A percentile compares a stretch with the other conserved stretches of the same genome.
Evolutionary conservation across 2,888 invertebrate species (phyloP).

Genomic region (Apeira syringaria): DNA sequence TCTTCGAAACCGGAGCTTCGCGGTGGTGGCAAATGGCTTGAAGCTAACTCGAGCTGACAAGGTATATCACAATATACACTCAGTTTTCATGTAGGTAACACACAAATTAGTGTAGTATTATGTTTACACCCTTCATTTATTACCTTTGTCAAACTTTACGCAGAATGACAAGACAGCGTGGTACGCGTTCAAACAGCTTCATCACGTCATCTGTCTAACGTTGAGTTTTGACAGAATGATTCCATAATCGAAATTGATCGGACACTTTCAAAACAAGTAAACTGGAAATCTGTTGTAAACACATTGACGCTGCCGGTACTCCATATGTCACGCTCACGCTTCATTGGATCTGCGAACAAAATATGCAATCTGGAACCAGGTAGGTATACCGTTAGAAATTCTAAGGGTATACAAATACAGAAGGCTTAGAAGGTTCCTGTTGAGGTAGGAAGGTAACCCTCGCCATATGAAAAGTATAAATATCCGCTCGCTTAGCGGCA

Average conservation of each 20-base stretch:
- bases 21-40: conserved; percentile 42
- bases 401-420: no score
- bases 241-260: conserved; percentile 59
- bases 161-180: conserved; percentile 54
- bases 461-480: no score
- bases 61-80: conserved; percentile 78
- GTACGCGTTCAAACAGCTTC: conserved; percentile 37
- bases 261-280: conserved; percentile 57
- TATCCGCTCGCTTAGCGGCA: no score
- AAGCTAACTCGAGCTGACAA: conserved; percentile 63
- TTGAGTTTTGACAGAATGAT: conserved; percentile 32
- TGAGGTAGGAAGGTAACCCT: no score
- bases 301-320: conserved; percentile 78
- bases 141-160: conserved; percentile 60
- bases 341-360: conserved; percentile 75
- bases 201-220: conserved; percentile 25
- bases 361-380: no score
- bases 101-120: conserved; percentile 76
- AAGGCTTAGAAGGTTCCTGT: no score
- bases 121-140: conserved; percentile 67
- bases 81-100: conserved; percentile 68
- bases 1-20: conserved; percentile 72
- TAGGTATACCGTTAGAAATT: no score
- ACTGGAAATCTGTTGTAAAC: conserved; percentile 69
- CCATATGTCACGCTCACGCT: conserved; percentile 57